Base-by-base conservation (phyloP, 2,888 invertebrate species). In the Allophyes oxyacanthae region DNA sequence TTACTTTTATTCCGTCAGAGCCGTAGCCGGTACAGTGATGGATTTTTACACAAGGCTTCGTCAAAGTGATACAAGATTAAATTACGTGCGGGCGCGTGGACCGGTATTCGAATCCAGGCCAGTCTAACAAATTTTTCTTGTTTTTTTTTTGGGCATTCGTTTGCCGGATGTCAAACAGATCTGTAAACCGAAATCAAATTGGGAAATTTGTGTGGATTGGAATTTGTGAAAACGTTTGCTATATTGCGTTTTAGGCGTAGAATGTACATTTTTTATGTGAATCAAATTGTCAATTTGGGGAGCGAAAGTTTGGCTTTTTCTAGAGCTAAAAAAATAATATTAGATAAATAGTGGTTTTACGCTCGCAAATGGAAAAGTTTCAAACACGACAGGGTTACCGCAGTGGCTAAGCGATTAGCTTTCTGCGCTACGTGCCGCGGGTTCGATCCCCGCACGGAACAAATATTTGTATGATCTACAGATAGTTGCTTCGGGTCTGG, bases 51-150 rank as follows among this genome's bases (percentile, higher is more conserved):
- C 78, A 80, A 83, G 80, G 80, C 74, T 81, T 78, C 80, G 85
- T 86, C 90, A 90, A 91, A 90, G 89, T 86, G 88, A 85, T 84
- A 82, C 83, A 81, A 82, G 86, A 91, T 91, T 87, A 84, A 90
- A 90, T 91, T 89, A 91, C 88, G 81, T 78, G 75, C 79, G 81
- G 78, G 64, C 81, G 76, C 80, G 80, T 76, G 83, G 82, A 75
- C 78, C 71, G 77, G 76, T 72, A 76, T 72, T 75, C 58, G 75
- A 65, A 74, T 65, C 55, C 66, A 60, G 71, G 71, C 59, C 73
- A 75, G 70, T 78, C 82, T 78, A 77, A 79, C 78, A 69, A 71
- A 56, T 57, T 79, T 79, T 82, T 84, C 78, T 83, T 57, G 49
- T 79, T 76, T 76, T 74, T 65, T 82, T 82, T 82, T 63, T 73